Evolutionary conservation across 2,797 vertebrate genomes (phyloP).

Genomic region (Petrocephalus schoutedeni): DNA sequence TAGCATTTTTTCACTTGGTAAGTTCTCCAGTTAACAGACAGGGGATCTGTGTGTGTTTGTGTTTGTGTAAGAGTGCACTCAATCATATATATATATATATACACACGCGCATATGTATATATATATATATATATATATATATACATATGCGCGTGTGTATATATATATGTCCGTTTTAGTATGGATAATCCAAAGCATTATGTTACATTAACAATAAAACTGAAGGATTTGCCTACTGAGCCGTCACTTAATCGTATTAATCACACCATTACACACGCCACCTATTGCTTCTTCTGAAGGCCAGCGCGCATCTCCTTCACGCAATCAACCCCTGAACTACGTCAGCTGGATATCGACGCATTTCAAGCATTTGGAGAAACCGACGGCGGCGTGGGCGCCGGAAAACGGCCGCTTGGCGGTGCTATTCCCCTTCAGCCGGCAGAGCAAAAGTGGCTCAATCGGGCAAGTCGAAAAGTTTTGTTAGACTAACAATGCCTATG

Average conservation of each 20-base stretch:
- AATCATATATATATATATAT: not conserved
- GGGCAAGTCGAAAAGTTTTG: constrained; percentile 65
- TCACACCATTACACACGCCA: not conserved
- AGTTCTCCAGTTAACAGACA: not conserved
- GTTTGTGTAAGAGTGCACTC: not conserved
- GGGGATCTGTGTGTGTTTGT: not conserved
- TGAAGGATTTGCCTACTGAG: not conserved
- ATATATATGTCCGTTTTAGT: not conserved
- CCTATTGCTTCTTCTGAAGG: not conserved
- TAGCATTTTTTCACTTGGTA: not conserved
- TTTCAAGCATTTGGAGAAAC: not conserved
- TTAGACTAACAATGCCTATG: constrained; percentile 56
- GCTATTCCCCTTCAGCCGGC: constrained; percentile 54
- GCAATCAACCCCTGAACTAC: not conserved
- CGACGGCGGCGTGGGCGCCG: not conserved
- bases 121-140: no score
- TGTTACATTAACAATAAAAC: not conserved
- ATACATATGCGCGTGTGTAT: not conserved
- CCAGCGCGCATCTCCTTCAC: not conserved
- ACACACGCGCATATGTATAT: not conserved
- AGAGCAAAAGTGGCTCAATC: constrained; percentile 40
- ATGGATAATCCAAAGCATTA: not conserved
- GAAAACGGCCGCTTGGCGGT: constrained; percentile 43
- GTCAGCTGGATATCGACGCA: not conserved
- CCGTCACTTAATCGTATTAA: not conserved